Evolutionary conservation across 1,140 invertebrate genomes (phyloP).

Genomic region (Physella acuta): DNA sequence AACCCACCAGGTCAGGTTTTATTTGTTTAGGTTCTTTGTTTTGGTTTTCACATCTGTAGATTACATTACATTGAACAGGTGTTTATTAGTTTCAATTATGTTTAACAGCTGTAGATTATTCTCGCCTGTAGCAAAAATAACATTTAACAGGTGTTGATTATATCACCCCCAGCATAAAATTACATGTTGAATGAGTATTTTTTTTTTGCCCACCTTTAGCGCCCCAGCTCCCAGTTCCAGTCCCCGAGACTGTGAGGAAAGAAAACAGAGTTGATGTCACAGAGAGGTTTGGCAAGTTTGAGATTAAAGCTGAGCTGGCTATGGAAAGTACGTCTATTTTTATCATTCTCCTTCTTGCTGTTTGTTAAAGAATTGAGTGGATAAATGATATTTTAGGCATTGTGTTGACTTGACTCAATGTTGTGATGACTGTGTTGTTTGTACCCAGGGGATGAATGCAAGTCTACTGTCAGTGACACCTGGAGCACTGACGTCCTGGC

Average conservation of each 20-base stretch:
- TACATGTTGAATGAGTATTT: too few relatives aligned
- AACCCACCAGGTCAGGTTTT: slow-evolving; percentile 57
- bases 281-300: slow-evolving; percentile 98
- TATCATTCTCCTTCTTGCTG: not conserved
- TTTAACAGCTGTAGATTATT: too few relatives aligned
- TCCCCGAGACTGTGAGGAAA: slow-evolving; percentile 72
- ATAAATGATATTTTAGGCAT: too few relatives aligned
- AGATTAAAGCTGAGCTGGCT: slow-evolving; percentile 67
- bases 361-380: too few relatives aligned
- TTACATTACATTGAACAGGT: too few relatives aligned
- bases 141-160: too few relatives aligned
- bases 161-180: too few relatives aligned
- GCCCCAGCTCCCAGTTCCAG: slow-evolving; percentile 57
- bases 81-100: not conserved
- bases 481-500: slow-evolving; percentile 96
- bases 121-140: too few relatives aligned
- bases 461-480: slow-evolving; percentile 93
- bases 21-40: too few relatives aligned
- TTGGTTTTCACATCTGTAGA: too few relatives aligned
- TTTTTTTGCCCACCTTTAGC: slow-evolving; percentile 35
- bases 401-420: too few relatives aligned
- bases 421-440: not conserved
- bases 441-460: slow-evolving; percentile 76
- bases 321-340: slow-evolving; percentile 36
- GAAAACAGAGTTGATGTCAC: slow-evolving; percentile 78